Base-by-base conservation (phyloP, 2,888 invertebrate species). In the Theretra japonica region DNA sequence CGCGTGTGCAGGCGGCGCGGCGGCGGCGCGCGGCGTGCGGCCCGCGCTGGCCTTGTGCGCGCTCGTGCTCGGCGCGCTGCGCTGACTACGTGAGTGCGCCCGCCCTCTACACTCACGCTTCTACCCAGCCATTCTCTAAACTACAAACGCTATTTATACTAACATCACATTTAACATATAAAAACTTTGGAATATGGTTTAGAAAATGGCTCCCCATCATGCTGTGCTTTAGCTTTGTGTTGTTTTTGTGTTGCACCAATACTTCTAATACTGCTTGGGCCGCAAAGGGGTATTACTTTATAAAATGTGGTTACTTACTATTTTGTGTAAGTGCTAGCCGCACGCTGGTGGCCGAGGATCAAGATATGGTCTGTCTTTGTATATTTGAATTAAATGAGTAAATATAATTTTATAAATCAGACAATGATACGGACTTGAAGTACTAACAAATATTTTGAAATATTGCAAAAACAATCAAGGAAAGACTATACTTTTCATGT, bases 31-130 rank as follows among this genome's bases (percentile, higher is more conserved):
- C 83, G 81, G 79, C 80, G 86, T 84, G 84, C 65, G 11, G 21
- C 65, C 81, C 89, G 85, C 85, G 88, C 85, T 90, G 85, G 88
- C 89, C 88, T 88, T 86, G 85, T 89, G 92, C 84, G 85, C 88
- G 85, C 84, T 87, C 75, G 86, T 82, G 89, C 92, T 92, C 87
- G 93, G 83, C 87, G 93, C 88, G 85, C 88, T 92, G 91, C 92
- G 88, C 91, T 93, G 91, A 93, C 92, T 90, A 91, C 91, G 93
- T 93, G 92, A 91, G 91, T 95, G 73, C 72, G 73, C 69, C 72
- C 74, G 19, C 21, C 17, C 58, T 28, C 48, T 17, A 60, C 17
- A n/a, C 28, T 69, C 70, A 48, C 53, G 30, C 53, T 70, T 53
- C 21, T 60, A 62, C 56, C 70, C 19, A 23, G 23, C 62, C 56